Base-by-base conservation (phyloP, 2,113 vertebrate species). In the Corythornis madagascariensis region DNA sequence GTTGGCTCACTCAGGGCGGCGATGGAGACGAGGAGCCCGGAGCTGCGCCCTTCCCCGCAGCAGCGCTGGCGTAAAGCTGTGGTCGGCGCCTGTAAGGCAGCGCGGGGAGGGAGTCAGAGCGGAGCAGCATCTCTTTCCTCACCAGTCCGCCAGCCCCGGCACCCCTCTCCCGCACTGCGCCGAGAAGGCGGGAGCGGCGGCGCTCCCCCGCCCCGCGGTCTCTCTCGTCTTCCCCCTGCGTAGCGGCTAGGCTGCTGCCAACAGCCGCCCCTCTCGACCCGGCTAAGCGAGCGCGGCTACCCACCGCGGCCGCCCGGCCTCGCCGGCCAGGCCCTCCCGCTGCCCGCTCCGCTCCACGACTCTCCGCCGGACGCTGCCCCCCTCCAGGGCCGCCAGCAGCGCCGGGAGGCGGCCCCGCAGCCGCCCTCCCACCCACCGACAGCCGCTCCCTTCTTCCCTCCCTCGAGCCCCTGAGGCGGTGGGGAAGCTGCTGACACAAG, bases 401-500 rank as follows among this genome's bases (percentile, higher is more conserved):
- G 45, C 73, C 38, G 43, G 38, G 29, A 80, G 29, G 61, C 66
- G 42, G 50, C 40, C 33, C 26, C 65, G 56, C 70, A 71, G 57
- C 80, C 75, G 52, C 69, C 74, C 80, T 47, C 75, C 55, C 9
- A 66, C 82, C 81, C 56, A 38, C 38, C 83, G 43, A 38, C 22
- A 4, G 55, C 72, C 87, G 55, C 91, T 78, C 84, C 72, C 65
- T 65, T 17, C 43, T 45, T 45, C 83, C 43, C 60, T 56, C 45
- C 26, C n/a, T 72, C 70, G 22, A 81, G 38, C 77, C 91, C 91
- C 73, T 88, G 95, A 56, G 83, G 31, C 26, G 12, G 83, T 53
- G 57, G 67, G 53, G 95, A 61, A 22, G 88, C 89, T 95, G 95
- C 92, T 31, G 92, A 48, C 92, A 94, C 95, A 90, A 64, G 16